Conservation (phyloP, 2,113 vertebrate species). For the Columba livia region DNA sequence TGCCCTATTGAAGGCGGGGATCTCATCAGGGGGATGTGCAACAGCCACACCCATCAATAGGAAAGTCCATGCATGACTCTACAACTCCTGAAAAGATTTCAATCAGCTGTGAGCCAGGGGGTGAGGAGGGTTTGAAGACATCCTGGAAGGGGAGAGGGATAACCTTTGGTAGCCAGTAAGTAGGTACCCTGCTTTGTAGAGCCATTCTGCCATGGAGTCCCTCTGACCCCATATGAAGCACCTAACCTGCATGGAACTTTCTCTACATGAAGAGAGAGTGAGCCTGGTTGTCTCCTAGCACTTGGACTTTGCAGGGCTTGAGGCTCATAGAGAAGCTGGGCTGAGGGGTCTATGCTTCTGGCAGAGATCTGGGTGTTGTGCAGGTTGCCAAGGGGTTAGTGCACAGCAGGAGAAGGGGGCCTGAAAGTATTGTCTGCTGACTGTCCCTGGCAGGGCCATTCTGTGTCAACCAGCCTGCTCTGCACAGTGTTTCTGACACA, state of each 20-base stretch:
- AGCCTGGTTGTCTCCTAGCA: not conserved
- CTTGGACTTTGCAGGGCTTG: not conserved
- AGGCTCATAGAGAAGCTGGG: not conserved
- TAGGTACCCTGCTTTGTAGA: not conserved
- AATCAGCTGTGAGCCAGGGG: not conserved
- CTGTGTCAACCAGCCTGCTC: not conserved
- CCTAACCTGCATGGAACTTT: not conserved
- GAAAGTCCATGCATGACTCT: not conserved
- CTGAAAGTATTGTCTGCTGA: fast-evolving
- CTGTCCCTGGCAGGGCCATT: not conserved
- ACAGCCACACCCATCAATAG: no score
- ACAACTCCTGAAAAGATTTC: not conserved
- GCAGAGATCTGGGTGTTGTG: not conserved
- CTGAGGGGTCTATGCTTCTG: not conserved
- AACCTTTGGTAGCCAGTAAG: not conserved
- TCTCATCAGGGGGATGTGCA: no score
- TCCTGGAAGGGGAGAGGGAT: not conserved
- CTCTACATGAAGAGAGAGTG: not conserved
- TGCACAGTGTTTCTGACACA: not conserved
- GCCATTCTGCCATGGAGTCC: not conserved
- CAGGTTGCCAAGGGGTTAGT: not conserved
- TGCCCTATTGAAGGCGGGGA: no score
- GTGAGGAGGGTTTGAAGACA: not conserved
- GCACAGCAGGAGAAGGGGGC: not conserved
- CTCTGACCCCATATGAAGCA: not conserved